These are phyloP conservation scores for Nomada ruficornis DNA, from an alignment of 2,888 invertebrate genomes.

Conservation along the genomic window DNA sequence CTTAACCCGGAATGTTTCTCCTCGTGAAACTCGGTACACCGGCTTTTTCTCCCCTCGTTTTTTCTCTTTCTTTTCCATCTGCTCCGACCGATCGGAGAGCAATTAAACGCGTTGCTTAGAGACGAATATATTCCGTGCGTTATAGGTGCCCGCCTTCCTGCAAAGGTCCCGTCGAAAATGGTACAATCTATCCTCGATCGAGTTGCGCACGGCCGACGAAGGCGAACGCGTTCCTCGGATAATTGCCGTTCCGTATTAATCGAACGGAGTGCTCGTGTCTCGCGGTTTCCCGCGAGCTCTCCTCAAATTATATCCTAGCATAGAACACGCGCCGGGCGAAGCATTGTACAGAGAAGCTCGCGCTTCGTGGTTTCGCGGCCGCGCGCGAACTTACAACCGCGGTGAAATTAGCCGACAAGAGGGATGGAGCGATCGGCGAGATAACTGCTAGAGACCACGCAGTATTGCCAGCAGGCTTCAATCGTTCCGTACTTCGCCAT, in stretches of 20 bases:
- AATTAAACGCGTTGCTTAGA: conserved; percentile 55
- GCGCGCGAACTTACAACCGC: not conserved
- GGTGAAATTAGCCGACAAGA: conserved; percentile 49
- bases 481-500: conserved; percentile 6
- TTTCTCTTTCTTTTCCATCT: conserved; percentile 31
- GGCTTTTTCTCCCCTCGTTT: conserved; percentile 41
- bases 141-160: not conserved
- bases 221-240: not conserved
- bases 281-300: no score
- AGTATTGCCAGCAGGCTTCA: conserved; percentile 5
- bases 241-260: conserved; percentile 40
- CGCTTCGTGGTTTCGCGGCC: conserved; percentile 7
- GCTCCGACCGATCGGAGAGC: conserved; percentile 6
- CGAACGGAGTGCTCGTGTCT: conserved; percentile 7
- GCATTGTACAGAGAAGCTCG: conserved; percentile 15
- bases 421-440: conserved; percentile 33
- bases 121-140: conserved; percentile 41
- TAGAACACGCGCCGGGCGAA: not conserved
- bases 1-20: conserved; percentile 59
- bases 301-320: no score
- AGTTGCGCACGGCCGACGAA: not conserved
- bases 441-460: conserved; percentile 35
- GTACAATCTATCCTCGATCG: conserved; percentile 17
- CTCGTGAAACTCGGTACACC: conserved; percentile 60
- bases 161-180: conserved; percentile 26